Base-by-base conservation (phyloP, 2,113 vertebrate genomes). In the Zosterops borbonicus region DNA sequence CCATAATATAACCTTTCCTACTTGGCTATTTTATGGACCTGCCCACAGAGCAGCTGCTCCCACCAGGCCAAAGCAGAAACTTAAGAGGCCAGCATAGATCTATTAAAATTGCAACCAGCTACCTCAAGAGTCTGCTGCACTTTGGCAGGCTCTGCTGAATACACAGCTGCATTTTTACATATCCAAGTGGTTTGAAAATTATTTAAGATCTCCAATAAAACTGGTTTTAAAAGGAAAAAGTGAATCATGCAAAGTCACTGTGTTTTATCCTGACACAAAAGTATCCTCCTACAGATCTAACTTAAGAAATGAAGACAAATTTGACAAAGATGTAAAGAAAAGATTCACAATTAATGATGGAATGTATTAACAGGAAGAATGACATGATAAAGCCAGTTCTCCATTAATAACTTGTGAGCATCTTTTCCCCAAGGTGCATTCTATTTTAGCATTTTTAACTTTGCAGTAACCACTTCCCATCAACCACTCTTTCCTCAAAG, bases 211-310 rank as follows among this genome's bases (percentile, higher is more conserved):
- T 60, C 1, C 11, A 71, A 49, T 76, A 78, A 89, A 94, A 53
- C 42, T 7, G 41, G 50, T 79, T 94, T 92, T 83, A 82, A 95
- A 96, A 82, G 56, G 65, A 92, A 88, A 68, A 84, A 95, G 49
- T 87, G 91, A 96, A 92, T 90, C 76, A 93, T 37, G 69, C 62
- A 44, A 92, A 75, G 82, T 91, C 85, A 60, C 87, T 22, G 47
- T 91, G 75, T 80, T 80, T 91, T 80, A 94, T 87, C 76, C 83
- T 95, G 81, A 91, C 87, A 94, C 35, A 59, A 63, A 92, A 94
- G 84, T 29, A 88, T 64, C 90, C 83, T 90, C 92, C 90, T 71
- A 93, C 95, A 81, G 60, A 87, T 63, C 83, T 78, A 90, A 92
- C 83, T 93, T 79, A 68, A 93, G 64, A 87, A 90, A 92, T n/a